Base-by-base conservation (phyloP, 2,888 invertebrate species). In the Tachina lurida region DNA sequence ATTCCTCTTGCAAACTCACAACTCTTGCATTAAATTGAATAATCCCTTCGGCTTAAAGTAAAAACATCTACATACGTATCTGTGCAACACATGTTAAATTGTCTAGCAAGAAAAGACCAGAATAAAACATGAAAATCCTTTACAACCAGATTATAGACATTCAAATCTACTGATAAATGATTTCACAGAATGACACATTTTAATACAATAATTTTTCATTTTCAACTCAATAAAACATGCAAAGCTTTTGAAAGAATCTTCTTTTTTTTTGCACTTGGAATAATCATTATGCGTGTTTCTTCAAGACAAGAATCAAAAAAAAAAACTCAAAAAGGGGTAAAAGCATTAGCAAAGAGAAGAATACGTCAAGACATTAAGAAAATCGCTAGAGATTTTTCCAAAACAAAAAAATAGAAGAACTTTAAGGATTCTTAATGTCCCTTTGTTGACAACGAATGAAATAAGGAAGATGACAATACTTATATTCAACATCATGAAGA, bases 181-280 rank as follows among this genome's bases (percentile, higher is more conserved):
- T 86, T 83, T 71, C 79, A 67, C 12, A 56, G 49, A 68, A 63
- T 80, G 83, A 80, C 83, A 86, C 79, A 79, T 83, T 79, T 86
- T 86, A 83, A 80, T 76, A 68, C 79, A 73, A 79, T 80, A 86
- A 86, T 86, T 80, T 86, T 83, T 86, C 86, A 86, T 86, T 76
- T 83, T 68, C 80, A 67, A 76, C 68, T 67, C 70, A 86, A 86
- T 86, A 79, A 86, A 65, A 73, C 71, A 86, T 86, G 86, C 68
- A 86, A 86, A 86, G 79, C 86, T 80, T 83, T 76, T 86, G 68
- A 83, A 83, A 86, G 83, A 86, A 56, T 79, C 49, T 62, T 19
- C 13, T 8, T 31, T 31, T 62, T 62, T 76, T 67, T 39, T 52
- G 45, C 75, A 58, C 74, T 75, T 58, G 58, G 19, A 70, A 79